Base-by-base conservation (phyloP, 2,888 invertebrate genomes). In the Junonia oenone region DNA sequence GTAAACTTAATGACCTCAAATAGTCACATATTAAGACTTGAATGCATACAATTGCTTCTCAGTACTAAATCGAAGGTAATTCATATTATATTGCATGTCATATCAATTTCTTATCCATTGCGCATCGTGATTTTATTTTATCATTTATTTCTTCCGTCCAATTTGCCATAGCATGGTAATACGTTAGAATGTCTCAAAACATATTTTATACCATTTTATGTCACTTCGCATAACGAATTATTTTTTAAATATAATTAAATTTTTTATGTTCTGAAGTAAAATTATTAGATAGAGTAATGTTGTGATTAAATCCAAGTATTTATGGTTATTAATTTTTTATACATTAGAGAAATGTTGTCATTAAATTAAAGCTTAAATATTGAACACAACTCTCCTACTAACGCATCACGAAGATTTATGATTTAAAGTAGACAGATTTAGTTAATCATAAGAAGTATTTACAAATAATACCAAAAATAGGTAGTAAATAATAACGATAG, bases 61-160 rank as follows among this genome's bases (percentile, higher is more conserved):
- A 31, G 45, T 53, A 53, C 78, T 77, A 75, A 79, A 78, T 78
- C 76, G 71, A 73, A 78, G 76, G 73, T 71, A 65, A 29, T 62
- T 73, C 72, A 76, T 75, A 77, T 82, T 83, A 69, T 73, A 76
- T 86, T 86, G 86, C 86, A 86, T 85, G 86, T 81, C 26, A 15
- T 72, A 74, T 83, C 67, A 64, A 81, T 80, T 67, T 71, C 76
- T 73, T 58, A 47, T 59, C 61, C 68, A 71, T 69, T 57, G 59
- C 61, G 77, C 79, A 78, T 79, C 73, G 56, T 65, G 64, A 60
- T 63, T 62, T 65, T 58, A 61, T 68, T 55, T 49, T 61, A 52
- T 62, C 59, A 53, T 51, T 40, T 58, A 51, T 51, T 56, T 59
- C 6, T 31, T 5, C 45, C n/a, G 35, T 29, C 17, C 27, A 27